These are phyloP conservation scores for Brachionus calyciflorus DNA, from an alignment of 1,140 invertebrate genomes.

Conservation along the genomic window DNA sequence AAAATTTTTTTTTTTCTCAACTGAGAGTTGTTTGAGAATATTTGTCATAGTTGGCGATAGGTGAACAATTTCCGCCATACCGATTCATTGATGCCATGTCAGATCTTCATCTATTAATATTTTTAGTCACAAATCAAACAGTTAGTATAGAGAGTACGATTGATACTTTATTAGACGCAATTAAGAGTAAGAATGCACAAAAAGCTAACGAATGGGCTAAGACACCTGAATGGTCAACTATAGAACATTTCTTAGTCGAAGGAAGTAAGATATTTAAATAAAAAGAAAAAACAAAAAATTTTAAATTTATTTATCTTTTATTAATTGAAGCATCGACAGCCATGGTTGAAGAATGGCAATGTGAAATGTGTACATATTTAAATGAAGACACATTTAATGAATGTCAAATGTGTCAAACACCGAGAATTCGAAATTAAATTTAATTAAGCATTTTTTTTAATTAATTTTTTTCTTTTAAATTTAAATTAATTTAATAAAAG, in stretches of 20 bases:
- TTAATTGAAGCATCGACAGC: not conserved
- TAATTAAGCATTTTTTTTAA: not conserved
- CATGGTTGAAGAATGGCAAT: constrained; percentile 15
- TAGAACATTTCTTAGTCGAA: constrained; percentile 20
- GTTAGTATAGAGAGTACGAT: constrained; percentile 65
- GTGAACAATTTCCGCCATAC: constrained; percentile 66
- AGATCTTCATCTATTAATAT: constrained; percentile 88
- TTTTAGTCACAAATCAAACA: constrained; percentile 84
- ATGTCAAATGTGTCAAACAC: constrained; percentile 41
- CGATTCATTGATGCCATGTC: constrained; percentile 71
- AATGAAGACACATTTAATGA: not conserved
- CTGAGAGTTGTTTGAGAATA: too few species aligned
- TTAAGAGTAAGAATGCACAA: not conserved
- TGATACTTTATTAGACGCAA: constrained; percentile 6
- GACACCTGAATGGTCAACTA: constrained; percentile 11
- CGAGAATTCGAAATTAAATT: not conserved
- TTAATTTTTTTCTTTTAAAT: not conserved
- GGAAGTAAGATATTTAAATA: not conserved
- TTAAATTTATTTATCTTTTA: not conserved
- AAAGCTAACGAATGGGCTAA: constrained; percentile 18
- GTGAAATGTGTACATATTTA: constrained; percentile 41
- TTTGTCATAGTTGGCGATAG: too few species aligned
- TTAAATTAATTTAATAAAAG: not conserved
- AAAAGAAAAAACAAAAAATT: not conserved
- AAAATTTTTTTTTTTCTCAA: too few species aligned